phyloP scores from a whole-genome alignment of 2,113 vertebrate species.

The Procavia capensis region DNA sequence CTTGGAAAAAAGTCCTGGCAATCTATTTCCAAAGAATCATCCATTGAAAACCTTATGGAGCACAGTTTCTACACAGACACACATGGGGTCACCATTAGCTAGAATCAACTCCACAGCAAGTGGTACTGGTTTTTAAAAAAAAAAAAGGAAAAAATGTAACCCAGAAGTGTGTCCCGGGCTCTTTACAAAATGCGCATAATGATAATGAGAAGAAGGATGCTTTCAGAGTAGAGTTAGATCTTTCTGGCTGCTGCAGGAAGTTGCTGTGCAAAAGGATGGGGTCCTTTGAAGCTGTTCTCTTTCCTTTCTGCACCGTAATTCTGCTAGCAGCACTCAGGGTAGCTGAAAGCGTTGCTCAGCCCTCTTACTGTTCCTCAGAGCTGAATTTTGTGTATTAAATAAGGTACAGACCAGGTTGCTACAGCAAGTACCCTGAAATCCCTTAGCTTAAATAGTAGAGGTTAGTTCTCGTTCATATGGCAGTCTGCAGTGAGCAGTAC shows the following conservation, averaged over 20 bases:
- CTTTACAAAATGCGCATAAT: neutral
- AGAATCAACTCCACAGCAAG: too few species aligned
- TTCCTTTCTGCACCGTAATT: neutral
- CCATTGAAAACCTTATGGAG: too few species aligned
- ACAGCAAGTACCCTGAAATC: neutral
- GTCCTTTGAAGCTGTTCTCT: neutral
- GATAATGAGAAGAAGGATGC: too few species aligned
- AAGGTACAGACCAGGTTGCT: neutral
- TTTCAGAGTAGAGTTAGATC: neutral
- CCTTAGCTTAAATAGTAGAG: neutral
- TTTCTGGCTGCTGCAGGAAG: neutral
- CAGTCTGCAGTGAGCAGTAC: neutral
- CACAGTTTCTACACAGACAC: neutral
- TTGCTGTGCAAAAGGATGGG: accelerated
- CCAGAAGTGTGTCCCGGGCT: too few species aligned
- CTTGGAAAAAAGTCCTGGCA: too few species aligned
- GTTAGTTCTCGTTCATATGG: neutral
- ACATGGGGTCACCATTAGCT: too few species aligned
- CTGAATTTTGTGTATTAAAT: neutral
- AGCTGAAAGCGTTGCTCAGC: neutral
- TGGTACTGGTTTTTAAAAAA: neutral
- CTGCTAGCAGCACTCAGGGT: neutral
- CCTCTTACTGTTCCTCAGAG: neutral
- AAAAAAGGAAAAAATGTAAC: neutral
- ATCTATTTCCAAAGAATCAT: too few species aligned